A percentile compares a stretch with the other conserved stretches of the same genome.
Conservation (phyloP, 2,888 invertebrate genomes). For the Portevinia maculata region DNA sequence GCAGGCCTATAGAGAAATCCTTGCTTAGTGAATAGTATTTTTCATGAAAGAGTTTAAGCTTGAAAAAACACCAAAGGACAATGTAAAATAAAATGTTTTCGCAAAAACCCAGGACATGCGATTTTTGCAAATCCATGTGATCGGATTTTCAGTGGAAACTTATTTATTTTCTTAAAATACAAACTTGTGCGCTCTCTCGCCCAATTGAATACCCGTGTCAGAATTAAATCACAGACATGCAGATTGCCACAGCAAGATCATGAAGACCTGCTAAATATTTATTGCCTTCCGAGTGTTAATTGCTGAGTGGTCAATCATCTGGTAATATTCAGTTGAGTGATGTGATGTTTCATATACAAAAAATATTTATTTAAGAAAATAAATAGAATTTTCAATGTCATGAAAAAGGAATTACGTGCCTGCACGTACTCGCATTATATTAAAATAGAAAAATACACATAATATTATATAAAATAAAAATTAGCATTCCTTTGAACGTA, state of each 20-base stretch:
- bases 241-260: background rate
- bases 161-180: slow-evolving; percentile 15
- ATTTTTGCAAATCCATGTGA: slow-evolving; percentile 21
- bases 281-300: slow-evolving; percentile 27
- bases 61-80: slow-evolving; percentile 29
- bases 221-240: background rate
- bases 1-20: too few relatives aligned
- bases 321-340: background rate
- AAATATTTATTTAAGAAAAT: slow-evolving; percentile 33
- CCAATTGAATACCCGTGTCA: background rate
- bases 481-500: slow-evolving; percentile 70
- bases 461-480: background rate
- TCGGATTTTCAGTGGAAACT: background rate
- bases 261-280: background rate
- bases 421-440: background rate
- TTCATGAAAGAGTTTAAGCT: too few relatives aligned
- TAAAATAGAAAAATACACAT: background rate
- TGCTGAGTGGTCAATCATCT: slow-evolving; percentile 10
- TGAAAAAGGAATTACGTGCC: background rate
- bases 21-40: too few relatives aligned
- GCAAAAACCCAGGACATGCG: slow-evolving; percentile 14
- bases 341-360: slow-evolving; percentile 9
- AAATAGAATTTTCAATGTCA: slow-evolving; percentile 39
- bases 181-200: background rate
- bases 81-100: background rate